Evolutionary conservation across 2,113 vertebrate genomes (phyloP).

Genomic region (Ciconia maguari): DNA sequence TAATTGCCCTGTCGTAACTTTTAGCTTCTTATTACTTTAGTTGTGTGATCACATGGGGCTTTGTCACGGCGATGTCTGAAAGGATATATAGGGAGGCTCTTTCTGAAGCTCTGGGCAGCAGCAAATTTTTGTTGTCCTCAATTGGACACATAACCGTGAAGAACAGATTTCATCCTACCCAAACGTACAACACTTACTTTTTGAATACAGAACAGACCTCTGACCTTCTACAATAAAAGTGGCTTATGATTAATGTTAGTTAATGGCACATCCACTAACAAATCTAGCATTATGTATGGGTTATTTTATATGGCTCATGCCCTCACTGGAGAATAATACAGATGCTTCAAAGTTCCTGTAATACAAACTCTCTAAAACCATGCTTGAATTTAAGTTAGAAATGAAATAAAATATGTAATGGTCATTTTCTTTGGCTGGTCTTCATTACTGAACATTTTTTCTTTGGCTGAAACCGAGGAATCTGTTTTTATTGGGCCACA

Average conservation of each 20-base stretch:
- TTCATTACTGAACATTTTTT: background rate
- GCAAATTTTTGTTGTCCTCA: constrained; percentile 10
- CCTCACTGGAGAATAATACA: background rate
- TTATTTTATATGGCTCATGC: background rate
- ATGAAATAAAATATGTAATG: background rate
- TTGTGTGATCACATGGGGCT: background rate
- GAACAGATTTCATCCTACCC: background rate
- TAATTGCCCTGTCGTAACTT: constrained; percentile 2
- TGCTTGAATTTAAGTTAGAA: background rate
- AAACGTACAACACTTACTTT: background rate
- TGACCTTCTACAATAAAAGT: background rate
- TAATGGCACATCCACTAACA: constrained; percentile 15
- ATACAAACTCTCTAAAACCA: background rate
- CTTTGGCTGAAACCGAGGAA: background rate
- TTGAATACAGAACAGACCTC: background rate
- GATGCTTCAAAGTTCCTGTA: background rate
- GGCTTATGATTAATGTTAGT: background rate
- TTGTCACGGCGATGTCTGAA: background rate
- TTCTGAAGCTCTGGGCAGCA: background rate
- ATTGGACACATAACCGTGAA: background rate
- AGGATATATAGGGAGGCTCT: background rate
- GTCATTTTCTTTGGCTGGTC: background rate
- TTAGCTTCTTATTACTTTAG: background rate
- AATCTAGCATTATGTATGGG: background rate
- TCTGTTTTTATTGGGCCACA: background rate